Conservation (phyloP, 1,140 invertebrate species). For the Conus ventricosus region DNA sequence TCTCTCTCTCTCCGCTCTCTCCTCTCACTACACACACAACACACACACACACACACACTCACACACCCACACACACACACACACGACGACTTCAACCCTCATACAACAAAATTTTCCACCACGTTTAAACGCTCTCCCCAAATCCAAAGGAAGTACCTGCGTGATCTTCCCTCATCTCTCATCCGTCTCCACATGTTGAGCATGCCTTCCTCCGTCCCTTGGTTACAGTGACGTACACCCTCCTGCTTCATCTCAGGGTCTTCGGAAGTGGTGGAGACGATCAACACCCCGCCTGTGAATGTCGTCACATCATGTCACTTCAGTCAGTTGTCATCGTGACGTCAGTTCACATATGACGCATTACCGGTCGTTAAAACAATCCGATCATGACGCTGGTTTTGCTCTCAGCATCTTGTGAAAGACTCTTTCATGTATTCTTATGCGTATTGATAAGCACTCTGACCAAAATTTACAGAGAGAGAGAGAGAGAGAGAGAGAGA, state of each 20-base stretch:
- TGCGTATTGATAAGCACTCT: neutral
- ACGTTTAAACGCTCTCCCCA: neutral
- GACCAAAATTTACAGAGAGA: neutral
- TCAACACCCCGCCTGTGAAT: slow-evolving; percentile 5
- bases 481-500: too few relatives aligned
- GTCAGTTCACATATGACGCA: neutral
- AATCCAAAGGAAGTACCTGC: neutral
- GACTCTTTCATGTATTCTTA: too few relatives aligned
- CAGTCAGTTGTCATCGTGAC: neutral
- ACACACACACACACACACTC: too few relatives aligned
- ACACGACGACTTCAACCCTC: too few relatives aligned
- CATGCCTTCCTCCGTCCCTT: slow-evolving; percentile 27
- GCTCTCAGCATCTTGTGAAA: too few relatives aligned
- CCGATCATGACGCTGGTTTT: neutral
- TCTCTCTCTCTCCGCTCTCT: too few relatives aligned
- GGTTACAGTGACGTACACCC: slow-evolving; percentile 19
- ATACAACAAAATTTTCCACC: too few relatives aligned
- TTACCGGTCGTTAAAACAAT: neutral
- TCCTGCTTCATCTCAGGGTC: slow-evolving; percentile 26
- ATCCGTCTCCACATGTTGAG: slow-evolving; percentile 19
- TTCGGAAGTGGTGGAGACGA: slow-evolving; percentile 13
- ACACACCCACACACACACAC: too few relatives aligned
- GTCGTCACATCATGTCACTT: neutral
- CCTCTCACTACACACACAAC: too few relatives aligned
- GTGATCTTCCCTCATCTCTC: slow-evolving; percentile 24